Percentiles rank a stretch among this genome's conserved stretches.
Conservation (phyloP, 2,888 invertebrate genomes). For the Lithophane socia region DNA sequence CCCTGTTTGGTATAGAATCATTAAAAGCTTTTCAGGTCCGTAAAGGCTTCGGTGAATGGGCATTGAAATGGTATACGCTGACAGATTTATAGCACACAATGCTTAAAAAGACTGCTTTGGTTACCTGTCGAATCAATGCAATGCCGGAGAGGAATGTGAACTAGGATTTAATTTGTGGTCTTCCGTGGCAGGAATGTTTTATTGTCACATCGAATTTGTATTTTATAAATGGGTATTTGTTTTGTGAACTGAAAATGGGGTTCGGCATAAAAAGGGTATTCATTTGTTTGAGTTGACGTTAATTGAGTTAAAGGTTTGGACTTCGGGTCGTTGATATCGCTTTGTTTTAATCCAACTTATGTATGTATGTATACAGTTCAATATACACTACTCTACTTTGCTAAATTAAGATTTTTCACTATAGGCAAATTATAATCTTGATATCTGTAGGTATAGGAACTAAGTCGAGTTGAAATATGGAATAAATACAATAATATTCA, state of each 20-base stretch:
- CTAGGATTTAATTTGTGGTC: slow-evolving; percentile 63
- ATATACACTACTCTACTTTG: neutral
- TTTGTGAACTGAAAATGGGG: slow-evolving; percentile 48
- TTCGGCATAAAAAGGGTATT: slow-evolving; percentile 41
- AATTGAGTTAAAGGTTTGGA: slow-evolving; percentile 32
- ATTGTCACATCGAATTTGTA: slow-evolving; percentile 44
- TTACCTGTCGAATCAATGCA: slow-evolving; percentile 61
- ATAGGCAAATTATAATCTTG: neutral
- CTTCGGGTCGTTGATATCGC: slow-evolving; percentile 19
- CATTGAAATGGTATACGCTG: slow-evolving; percentile 64
- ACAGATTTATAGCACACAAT: slow-evolving; percentile 64
- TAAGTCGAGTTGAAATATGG: neutral
- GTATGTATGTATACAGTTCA: neutral
- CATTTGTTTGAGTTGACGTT: slow-evolving; percentile 55
- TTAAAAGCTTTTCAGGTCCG: slow-evolving; percentile 64
- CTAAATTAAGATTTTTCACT: neutral
- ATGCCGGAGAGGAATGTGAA: slow-evolving; percentile 51
- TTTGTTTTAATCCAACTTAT: slow-evolving; percentile 32
- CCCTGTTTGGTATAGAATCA: slow-evolving; percentile 58
- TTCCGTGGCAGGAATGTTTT: slow-evolving; percentile 28
- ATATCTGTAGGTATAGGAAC: too few relatives aligned
- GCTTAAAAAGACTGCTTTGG: slow-evolving; percentile 58
- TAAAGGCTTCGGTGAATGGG: slow-evolving; percentile 65
- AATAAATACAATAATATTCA: neutral
- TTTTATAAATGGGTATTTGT: slow-evolving; percentile 38